Conservation (phyloP, 2,888 invertebrate genomes). For the Aquatica leii region DNA sequence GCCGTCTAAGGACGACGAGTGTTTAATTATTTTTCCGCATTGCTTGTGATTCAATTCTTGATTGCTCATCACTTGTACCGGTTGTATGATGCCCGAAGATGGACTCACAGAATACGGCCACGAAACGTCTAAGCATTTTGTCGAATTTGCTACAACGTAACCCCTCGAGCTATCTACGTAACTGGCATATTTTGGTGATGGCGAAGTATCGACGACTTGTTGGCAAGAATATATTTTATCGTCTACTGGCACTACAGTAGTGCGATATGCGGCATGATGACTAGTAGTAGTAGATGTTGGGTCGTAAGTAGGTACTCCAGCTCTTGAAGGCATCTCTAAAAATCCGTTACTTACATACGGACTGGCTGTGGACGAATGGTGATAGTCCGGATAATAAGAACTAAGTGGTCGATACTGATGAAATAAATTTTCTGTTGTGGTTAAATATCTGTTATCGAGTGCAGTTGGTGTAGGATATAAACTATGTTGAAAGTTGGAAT, state of each 20-base stretch:
- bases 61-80: constrained; percentile 59
- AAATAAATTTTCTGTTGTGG: constrained; percentile 84
- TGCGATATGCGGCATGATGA: constrained; percentile 60
- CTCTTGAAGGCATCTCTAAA: constrained; percentile 75
- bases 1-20: constrained; percentile 62
- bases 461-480: constrained; percentile 65
- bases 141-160: constrained; percentile 62
- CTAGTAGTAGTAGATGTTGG: constrained; percentile 55
- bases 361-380: constrained; percentile 71
- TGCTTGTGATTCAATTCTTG: constrained; percentile 50
- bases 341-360: constrained; percentile 84
- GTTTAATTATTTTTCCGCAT: constrained; percentile 54
- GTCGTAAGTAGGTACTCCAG: constrained; percentile 70
- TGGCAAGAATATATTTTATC: constrained; percentile 71
- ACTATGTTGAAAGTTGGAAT: constrained; percentile 72
- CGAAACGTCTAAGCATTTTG: constrained; percentile 61
- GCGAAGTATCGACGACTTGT: constrained; percentile 67
- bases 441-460: constrained; percentile 71
- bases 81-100: constrained; percentile 61
- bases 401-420: constrained; percentile 90
- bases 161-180: constrained; percentile 67
- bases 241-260: constrained; percentile 61
- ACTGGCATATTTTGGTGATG: constrained; percentile 66
- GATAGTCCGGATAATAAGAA: constrained; percentile 81
- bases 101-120: constrained; percentile 64